Conservation (phyloP, 30 jellyfish, hydroid and myxozoan genomes). For the Pseudorhiza aurosa region DNA sequence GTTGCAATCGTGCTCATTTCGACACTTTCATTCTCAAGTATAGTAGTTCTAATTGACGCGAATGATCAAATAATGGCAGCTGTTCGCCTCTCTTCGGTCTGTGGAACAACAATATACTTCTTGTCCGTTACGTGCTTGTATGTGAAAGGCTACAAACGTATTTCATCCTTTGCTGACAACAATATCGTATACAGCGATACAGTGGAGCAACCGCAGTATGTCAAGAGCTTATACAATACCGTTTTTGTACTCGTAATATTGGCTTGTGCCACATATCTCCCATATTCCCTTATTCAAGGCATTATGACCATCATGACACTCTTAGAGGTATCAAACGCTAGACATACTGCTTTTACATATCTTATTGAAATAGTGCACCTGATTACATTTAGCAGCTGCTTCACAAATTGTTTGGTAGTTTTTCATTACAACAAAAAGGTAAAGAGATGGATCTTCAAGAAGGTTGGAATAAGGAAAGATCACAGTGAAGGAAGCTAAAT, state of each 20-base stretch:
- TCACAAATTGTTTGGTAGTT: conserved; percentile 4
- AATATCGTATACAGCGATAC: not conserved
- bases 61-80: not conserved
- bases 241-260: not conserved
- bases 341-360: not conserved
- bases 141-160: not conserved
- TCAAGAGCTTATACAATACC: not conserved
- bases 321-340: not conserved
- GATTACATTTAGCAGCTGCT: not conserved
- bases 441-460: not conserved
- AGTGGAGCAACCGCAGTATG: conserved; percentile 2
- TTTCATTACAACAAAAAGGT: not conserved
- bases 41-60: too few relatives aligned
- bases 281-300: not conserved
- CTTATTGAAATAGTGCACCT: not conserved
- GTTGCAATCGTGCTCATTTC: not conserved
- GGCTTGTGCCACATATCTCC: not conserved
- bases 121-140: not conserved
- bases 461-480: not conserved
- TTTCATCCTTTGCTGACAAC: not conserved
- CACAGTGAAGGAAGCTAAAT: too few relatives aligned
- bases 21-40: not conserved
- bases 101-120: not conserved
- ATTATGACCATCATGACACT: not conserved
- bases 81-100: not conserved